A percentile compares a stretch with the other conserved stretches of the same genome.
phyloP scores from a whole-genome alignment of 2,113 vertebrate species.

The Lagopus leucura region DNA sequence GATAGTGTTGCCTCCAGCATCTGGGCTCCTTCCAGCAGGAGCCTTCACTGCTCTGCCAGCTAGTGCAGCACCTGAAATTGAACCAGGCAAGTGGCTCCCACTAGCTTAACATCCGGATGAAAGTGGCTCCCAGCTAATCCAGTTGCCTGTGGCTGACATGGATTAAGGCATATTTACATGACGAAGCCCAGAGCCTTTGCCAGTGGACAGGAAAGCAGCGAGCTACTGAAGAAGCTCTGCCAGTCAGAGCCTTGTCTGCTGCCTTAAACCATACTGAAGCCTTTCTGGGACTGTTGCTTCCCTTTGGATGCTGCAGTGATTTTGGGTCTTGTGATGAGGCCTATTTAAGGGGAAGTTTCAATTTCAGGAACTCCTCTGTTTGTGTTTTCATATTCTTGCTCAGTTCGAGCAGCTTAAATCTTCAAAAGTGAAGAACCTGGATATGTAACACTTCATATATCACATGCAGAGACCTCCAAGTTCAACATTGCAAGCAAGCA shows the following conservation, averaged over 20 bases:
- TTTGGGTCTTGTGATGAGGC: not conserved
- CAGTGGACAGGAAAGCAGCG: not conserved
- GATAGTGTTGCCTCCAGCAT: accelerated
- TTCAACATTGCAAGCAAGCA: not conserved
- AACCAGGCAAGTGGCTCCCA: not conserved
- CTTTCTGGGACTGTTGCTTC: not conserved
- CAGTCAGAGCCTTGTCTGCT: not conserved
- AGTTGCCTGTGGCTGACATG: not conserved
- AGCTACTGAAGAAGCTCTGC: not conserved
- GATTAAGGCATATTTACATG: not conserved
- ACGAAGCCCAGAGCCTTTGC: not conserved
- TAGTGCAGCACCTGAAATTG: not conserved
- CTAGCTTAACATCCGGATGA: not conserved
- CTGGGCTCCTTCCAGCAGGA: not conserved
- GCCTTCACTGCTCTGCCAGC: accelerated
- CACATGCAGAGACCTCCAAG: not conserved
- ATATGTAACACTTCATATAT: not conserved
- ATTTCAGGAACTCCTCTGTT: not conserved
- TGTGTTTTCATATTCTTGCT: not conserved
- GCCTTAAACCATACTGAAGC: not conserved
- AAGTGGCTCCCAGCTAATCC: not conserved
- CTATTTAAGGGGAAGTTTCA: not conserved
- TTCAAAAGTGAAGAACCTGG: not conserved
- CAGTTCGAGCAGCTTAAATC: not conserved
- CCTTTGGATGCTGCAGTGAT: not conserved